Percentiles rank a stretch among this genome's conserved stretches.
Evolutionary conservation across 2,797 vertebrate genomes (phyloP).

Genomic region (Darevskia nairensis): DNA sequence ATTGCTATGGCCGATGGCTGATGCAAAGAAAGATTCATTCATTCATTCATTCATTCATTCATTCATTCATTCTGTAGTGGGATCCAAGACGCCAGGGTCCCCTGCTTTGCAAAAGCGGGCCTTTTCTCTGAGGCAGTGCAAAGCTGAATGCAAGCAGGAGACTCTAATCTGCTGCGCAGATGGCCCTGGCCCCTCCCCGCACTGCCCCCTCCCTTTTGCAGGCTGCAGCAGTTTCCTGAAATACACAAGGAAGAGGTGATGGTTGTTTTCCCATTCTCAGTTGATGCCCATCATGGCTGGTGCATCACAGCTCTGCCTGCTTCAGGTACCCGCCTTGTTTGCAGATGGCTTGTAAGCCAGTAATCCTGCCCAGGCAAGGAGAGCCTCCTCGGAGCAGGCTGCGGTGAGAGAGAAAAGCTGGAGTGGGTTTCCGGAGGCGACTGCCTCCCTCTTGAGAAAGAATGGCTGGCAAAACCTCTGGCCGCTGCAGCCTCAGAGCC

Average conservation of each 20-base stretch:
- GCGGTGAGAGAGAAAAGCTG: neutral
- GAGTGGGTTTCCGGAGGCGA: neutral
- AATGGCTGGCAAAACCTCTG: neutral
- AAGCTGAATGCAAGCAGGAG: accelerated
- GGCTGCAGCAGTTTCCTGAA: neutral
- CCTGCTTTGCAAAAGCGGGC: neutral
- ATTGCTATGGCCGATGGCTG: no score
- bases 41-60: no score
- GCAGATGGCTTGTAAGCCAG: accelerated
- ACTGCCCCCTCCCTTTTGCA: accelerated
- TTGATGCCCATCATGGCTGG: neutral
- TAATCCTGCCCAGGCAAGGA: neutral
- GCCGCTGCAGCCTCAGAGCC: neutral
- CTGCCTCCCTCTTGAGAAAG: neutral
- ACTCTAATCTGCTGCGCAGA: neutral
- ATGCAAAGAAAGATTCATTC: no score
- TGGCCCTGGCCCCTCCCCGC: neutral
- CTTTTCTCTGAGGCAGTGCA: neutral
- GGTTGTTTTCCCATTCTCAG: neutral
- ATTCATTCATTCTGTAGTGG: no score
- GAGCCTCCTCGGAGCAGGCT: neutral
- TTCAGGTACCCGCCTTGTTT: neutral
- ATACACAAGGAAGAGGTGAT: neutral
- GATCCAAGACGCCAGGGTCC: no score
- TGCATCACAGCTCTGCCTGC: neutral